phyloP scores from a whole-genome alignment of 2,888 invertebrate species.

The Drosophila kuntzei region DNA sequence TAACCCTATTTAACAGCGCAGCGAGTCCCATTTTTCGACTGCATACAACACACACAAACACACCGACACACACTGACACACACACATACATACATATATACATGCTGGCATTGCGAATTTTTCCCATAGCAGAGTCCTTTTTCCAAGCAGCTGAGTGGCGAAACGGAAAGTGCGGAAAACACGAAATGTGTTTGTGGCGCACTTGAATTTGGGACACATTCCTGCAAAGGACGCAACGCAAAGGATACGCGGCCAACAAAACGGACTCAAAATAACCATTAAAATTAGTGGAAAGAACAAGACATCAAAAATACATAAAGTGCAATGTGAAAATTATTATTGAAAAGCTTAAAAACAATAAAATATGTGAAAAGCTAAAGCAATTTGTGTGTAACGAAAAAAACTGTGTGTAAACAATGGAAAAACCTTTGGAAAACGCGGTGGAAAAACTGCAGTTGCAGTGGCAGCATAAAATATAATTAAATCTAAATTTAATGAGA shows the following conservation, averaged over 20 bases:
- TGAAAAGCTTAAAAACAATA: not conserved
- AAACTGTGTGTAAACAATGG: conserved; percentile 39
- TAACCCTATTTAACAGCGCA: conserved; percentile 85
- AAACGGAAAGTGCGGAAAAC: conserved; percentile 78
- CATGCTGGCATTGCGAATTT: conserved; percentile 52
- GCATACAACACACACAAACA: conserved; percentile 50
- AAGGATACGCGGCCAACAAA: conserved; percentile 54
- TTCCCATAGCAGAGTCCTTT: conserved; percentile 62
- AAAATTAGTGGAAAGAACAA: not conserved
- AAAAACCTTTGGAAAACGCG: conserved; percentile 49
- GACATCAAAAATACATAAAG: not conserved
- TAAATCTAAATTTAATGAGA: not conserved
- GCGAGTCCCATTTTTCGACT: conserved; percentile 84
- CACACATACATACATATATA: conserved; percentile 2
- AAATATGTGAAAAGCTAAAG: not conserved
- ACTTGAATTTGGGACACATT: conserved; percentile 82
- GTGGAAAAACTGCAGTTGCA: conserved; percentile 34
- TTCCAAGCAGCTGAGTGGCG: conserved; percentile 61
- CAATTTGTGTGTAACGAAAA: not conserved
- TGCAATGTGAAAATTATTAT: conserved; percentile 7
- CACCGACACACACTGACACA: conserved; percentile 15
- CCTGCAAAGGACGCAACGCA: conserved; percentile 75
- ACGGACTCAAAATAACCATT: not conserved
- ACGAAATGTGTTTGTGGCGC: conserved; percentile 77
- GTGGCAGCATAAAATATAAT: not conserved